Base-by-base conservation (phyloP, 1,140 invertebrate species). In the Ruditapes philippinarum region DNA sequence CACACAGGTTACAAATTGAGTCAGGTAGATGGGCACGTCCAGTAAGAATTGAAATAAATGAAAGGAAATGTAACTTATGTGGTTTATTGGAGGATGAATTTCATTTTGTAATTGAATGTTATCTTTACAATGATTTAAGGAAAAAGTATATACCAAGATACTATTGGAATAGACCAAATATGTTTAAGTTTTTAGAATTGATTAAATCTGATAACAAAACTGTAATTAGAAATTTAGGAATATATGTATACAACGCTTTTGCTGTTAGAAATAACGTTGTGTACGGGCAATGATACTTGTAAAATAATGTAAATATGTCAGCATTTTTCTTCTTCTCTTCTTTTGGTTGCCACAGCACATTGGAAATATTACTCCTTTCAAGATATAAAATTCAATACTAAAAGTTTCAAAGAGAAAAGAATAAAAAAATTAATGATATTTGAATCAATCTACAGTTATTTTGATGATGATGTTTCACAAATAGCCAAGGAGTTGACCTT, bases 51-150 rank as follows among this genome's bases (percentile, higher is more conserved):
- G 5, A 3, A 22, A 42, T 42, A 22, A n/a, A 45, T 76, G 73
- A 76, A 76, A 12, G 73, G 45, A 76, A 76, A 49, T 76, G 38
- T 31, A 28, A 22, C 5, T 12, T 60, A 22, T 81, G 31, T 51
- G 19, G 60, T 60, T 22, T 19, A 14, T 33, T 42, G 73, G 82
- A 73, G 40, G 82, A 84, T 33, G 54, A 82, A 62, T 7, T 14
- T 33, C 80, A 62, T 25, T 65, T 82, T 82, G 28, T 82, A 62
- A 42, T 84, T 70, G 25, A 84, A 7, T 84, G 82, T 51, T 28
- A 28, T 38, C 54, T 84, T 5, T 79, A 79, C 51, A 79, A 25
- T 19, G 45, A n/a, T 31, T 17, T 54, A 4, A 79, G 40, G 36
- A 51, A 49, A 54, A 25, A 49, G 36, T 79, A 51, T 79, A 79